Evolutionary conservation across 2,888 invertebrate species (phyloP).

Genomic region (Ceraclea dissimilis): DNA sequence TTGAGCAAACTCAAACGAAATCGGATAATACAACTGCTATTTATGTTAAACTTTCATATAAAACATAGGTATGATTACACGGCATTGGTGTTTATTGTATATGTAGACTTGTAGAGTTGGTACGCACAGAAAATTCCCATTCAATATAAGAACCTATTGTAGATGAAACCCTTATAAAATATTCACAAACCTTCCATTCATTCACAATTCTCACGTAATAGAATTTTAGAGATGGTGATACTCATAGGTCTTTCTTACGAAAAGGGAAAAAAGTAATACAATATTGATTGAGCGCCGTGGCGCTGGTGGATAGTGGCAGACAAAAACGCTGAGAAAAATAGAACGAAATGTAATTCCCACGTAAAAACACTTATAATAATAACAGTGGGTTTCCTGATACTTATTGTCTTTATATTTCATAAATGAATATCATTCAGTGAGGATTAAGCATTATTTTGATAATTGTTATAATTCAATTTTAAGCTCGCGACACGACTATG

Average conservation of each 20-base stretch:
- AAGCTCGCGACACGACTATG: no score
- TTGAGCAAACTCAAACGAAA: neutral
- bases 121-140: neutral
- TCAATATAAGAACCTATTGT: neutral
- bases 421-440: no score
- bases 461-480: no score
- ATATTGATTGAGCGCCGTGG: neutral
- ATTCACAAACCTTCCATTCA: neutral
- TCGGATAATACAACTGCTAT: neutral
- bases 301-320: no score
- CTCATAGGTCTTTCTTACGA: neutral
- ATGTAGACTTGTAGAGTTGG: no score
- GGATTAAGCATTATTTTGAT: no score
- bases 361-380: neutral
- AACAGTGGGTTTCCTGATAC: neutral
- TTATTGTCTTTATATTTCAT: no score
- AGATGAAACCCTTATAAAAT: slow-evolving; percentile 4
- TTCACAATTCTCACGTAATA: slow-evolving; percentile 2
- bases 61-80: no score
- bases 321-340: no score
- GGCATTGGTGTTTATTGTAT: neutral
- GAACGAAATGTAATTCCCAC: no score
- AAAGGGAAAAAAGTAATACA: no score
- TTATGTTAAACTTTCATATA: no score
- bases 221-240: slow-evolving; percentile 3